phyloP scores from a whole-genome alignment of 2,113 vertebrate species.

The Anthoscopus minutus region DNA sequence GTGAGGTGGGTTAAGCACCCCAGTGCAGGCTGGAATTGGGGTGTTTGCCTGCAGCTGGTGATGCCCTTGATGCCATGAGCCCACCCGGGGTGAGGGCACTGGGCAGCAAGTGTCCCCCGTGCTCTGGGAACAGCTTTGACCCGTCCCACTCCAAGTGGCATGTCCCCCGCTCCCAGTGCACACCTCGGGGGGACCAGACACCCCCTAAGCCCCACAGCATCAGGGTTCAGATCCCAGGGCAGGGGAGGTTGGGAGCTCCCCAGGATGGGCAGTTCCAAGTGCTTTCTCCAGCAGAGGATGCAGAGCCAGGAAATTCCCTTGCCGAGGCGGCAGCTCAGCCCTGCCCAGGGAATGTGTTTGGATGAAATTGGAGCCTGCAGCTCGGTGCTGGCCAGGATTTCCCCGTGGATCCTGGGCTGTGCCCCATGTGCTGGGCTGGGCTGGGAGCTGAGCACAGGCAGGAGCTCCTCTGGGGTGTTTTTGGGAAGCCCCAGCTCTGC shows the following conservation, averaged over 20 bases:
- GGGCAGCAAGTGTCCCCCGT: neutral
- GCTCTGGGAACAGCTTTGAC: neutral
- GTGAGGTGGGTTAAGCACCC: neutral
- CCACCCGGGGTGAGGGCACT: rapidly evolving
- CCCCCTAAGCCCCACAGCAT: rapidly evolving
- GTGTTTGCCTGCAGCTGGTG: neutral
- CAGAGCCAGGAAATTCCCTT: neutral
- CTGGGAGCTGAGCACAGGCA: rapidly evolving
- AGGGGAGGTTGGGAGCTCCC: neutral
- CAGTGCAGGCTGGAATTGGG: neutral
- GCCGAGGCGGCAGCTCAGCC: neutral
- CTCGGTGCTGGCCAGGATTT: rapidly evolving
- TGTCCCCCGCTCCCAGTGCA: neutral
- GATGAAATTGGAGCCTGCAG: neutral
- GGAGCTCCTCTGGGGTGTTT: neutral
- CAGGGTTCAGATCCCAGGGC: neutral
- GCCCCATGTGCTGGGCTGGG: neutral
- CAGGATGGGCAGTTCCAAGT: neutral
- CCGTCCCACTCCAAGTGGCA: neutral
- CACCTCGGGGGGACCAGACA: rapidly evolving
- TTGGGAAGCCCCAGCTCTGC: neutral
- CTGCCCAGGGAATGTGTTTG: neutral
- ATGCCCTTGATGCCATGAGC: neutral
- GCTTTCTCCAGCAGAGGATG: neutral
- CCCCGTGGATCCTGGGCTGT: neutral